These are phyloP conservation scores for Sula dactylatra DNA, from an alignment of 2,113 vertebrate species.

Conservation along the genomic window DNA sequence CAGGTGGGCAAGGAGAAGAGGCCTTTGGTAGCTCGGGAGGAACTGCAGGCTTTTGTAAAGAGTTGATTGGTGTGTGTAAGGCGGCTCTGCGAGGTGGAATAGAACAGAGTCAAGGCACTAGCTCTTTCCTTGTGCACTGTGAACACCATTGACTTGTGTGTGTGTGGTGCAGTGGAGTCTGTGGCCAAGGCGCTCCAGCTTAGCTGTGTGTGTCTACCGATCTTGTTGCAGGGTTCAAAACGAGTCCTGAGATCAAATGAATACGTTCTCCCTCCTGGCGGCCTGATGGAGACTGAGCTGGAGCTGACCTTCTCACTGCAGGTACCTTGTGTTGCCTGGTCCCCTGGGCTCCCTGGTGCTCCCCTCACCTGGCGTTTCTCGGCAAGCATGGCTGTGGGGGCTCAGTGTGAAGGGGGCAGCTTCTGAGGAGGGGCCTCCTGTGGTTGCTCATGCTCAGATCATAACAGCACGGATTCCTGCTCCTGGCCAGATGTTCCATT, in stretches of 20 bases:
- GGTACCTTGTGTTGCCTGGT: slow-evolving; percentile 69
- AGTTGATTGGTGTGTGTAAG: not conserved
- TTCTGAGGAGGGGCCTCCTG: not conserved
- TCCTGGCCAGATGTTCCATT: not conserved
- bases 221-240: slow-evolving; percentile 86
- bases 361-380: not conserved
- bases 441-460: not conserved
- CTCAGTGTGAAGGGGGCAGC: not conserved
- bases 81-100: not conserved
- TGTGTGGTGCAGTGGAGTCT: not conserved
- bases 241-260: slow-evolving; percentile 93
- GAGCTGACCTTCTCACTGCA: slow-evolving; percentile 96
- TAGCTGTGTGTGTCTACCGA: not conserved
- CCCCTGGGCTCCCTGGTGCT: not conserved
- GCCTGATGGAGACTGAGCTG: slow-evolving; percentile 92
- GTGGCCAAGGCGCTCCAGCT: not conserved
- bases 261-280: slow-evolving; percentile 91
- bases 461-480: not conserved
- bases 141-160: not conserved
- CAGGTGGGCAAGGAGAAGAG: not conserved
- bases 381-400: not conserved
- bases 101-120: not conserved
- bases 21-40: not conserved
- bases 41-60: not conserved
- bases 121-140: not conserved